These are phyloP conservation scores for Troilus luridus DNA, from an alignment of 2,888 invertebrate genomes.

Conservation along the genomic window DNA sequence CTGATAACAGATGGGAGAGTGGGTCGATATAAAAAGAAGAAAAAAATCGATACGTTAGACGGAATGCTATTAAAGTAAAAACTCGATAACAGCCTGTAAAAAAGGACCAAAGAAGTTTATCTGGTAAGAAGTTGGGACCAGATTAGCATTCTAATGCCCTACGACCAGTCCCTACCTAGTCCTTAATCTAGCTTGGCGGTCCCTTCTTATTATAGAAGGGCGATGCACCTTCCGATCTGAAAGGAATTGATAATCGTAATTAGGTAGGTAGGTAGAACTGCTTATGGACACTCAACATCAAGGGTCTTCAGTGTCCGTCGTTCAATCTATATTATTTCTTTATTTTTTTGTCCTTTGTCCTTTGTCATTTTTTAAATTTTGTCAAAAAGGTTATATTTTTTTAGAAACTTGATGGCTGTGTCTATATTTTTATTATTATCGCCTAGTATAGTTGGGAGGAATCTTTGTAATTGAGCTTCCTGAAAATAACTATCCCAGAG, in stretches of 20 bases:
- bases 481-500: too few relatives aligned
- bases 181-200: neutral
- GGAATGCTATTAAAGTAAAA: neutral
- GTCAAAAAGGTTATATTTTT: too few relatives aligned
- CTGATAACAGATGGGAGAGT: neutral
- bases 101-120: neutral
- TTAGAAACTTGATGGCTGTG: too few relatives aligned
- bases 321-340: too few relatives aligned
- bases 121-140: neutral
- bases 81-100: conserved; percentile 1
- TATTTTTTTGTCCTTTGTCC: too few relatives aligned
- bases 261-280: too few relatives aligned
- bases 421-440: too few relatives aligned
- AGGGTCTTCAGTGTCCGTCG: too few relatives aligned
- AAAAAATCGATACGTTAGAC: neutral
- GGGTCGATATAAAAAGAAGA: neutral
- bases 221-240: neutral
- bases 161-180: neutral
- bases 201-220: neutral
- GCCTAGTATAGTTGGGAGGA: too few relatives aligned
- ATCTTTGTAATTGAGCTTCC: too few relatives aligned
- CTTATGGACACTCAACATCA: too few relatives aligned
- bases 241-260: neutral
- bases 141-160: conserved; percentile 34
- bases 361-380: too few relatives aligned